Conservation (phyloP, 2,888 invertebrate genomes). For the Pandemis corylana region DNA sequence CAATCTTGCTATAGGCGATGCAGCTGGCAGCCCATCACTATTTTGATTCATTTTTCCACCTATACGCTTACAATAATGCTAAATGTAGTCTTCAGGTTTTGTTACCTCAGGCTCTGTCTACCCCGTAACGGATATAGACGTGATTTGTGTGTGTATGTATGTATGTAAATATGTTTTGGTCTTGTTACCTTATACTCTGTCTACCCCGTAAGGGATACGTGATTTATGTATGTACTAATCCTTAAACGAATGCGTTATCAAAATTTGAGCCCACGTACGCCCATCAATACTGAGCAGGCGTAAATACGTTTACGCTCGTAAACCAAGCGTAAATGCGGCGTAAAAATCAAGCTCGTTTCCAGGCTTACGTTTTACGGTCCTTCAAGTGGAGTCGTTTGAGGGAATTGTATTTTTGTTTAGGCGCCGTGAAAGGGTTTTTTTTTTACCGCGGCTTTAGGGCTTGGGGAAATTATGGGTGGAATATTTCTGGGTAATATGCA, state of each 20-base stretch:
- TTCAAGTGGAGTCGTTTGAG: conserved; percentile 47
- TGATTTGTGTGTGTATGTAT: too few species aligned
- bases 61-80: too few species aligned
- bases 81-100: too few species aligned
- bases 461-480: neutral
- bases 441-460: conserved; percentile 26
- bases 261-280: conserved; percentile 29
- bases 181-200: too few species aligned
- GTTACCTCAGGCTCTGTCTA: too few species aligned
- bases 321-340: conserved; percentile 55
- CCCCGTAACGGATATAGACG: too few species aligned
- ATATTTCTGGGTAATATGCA: neutral
- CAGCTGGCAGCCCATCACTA: too few species aligned
- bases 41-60: too few species aligned
- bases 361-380: conserved; percentile 58
- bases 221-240: too few species aligned
- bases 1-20: too few species aligned
- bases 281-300: conserved; percentile 45
- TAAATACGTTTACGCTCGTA: conserved; percentile 56
- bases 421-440: conserved; percentile 36
- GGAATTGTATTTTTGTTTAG: conserved; percentile 42
- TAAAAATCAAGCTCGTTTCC: conserved; percentile 58
- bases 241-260: conserved; percentile 32
- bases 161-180: too few species aligned
- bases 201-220: too few species aligned